Conservation (phyloP, 2,888 invertebrate species). For the Rhabditophanes sp. region DNA sequence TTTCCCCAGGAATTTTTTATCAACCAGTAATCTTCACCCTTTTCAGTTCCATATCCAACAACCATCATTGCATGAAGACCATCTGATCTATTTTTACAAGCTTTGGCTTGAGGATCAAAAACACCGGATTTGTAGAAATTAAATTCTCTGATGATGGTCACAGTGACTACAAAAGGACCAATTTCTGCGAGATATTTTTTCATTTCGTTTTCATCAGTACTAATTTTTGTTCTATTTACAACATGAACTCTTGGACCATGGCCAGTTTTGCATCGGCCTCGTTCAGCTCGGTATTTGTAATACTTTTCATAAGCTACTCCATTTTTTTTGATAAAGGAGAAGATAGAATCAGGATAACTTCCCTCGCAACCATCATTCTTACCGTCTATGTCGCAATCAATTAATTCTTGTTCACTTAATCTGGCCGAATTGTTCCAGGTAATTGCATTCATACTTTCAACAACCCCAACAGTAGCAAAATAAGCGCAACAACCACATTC, state of each 20-base stretch:
- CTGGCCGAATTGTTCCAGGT: conserved; percentile 14
- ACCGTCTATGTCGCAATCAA: conserved; percentile 27
- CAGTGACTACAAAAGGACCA: conserved; percentile 49
- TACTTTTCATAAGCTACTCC: no score
- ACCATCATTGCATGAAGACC: conserved; percentile 49
- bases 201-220: conserved; percentile 6
- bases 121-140: conserved; percentile 6
- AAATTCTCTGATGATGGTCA: conserved; percentile 12
- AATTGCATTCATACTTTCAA: conserved; percentile 26
- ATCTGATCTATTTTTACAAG: background rate
- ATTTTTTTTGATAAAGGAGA: no score
- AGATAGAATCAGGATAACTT: no score
- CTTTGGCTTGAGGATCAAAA: conserved; percentile 47
- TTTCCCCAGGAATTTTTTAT: conserved; percentile 46
- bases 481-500: conserved; percentile 33
- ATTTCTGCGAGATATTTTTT: conserved; percentile 46
- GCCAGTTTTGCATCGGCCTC: no score
- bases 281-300: no score
- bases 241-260: no score
- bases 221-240: conserved; percentile 5
- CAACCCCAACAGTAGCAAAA: conserved; percentile 28
- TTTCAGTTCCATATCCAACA: conserved; percentile 47
- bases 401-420: conserved; percentile 23
- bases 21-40: conserved; percentile 45
- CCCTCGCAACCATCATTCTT: no score